Evolutionary conservation across 2,888 invertebrate genomes (phyloP).

Genomic region (Conistra vaccinii): DNA sequence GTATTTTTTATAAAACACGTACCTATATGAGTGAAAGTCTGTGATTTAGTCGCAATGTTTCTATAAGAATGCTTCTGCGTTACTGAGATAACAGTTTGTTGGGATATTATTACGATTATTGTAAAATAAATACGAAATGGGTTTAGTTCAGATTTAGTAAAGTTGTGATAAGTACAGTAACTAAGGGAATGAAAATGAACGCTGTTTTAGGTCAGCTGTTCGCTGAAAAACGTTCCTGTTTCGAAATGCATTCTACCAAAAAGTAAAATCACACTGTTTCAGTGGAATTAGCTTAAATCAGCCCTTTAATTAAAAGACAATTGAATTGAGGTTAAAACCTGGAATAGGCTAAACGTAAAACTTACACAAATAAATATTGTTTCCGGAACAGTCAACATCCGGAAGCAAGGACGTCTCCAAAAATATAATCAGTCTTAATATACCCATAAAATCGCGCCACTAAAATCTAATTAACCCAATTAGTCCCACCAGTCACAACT

Average conservation of each 20-base stretch:
- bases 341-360: background rate
- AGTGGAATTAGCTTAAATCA: background rate
- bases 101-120: background rate
- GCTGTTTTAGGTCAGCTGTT: background rate
- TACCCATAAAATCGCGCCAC: constrained; percentile 27
- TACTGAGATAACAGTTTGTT: constrained; percentile 1
- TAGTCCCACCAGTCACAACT: constrained; percentile 55
- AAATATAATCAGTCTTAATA: constrained; percentile 34
- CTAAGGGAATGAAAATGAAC: background rate
- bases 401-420: constrained; percentile 25
- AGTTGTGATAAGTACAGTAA: background rate
- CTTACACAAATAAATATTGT: background rate
- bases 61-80: constrained; percentile 41
- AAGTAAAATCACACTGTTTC: background rate
- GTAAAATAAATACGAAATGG: background rate
- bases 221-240: background rate
- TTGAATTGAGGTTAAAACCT: too few species aligned
- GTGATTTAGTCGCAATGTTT: constrained; percentile 51
- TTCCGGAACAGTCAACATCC: background rate
- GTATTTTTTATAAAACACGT: constrained; percentile 34
- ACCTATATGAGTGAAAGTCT: constrained; percentile 59
- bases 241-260: background rate
- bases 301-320: background rate
- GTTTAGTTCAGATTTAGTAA: background rate
- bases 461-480: constrained; percentile 63